A percentile compares a stretch with the other conserved stretches of the same genome.
These are phyloP conservation scores for Diarsia brunnea DNA, from an alignment of 2,888 invertebrate species.

Conservation along the genomic window DNA sequence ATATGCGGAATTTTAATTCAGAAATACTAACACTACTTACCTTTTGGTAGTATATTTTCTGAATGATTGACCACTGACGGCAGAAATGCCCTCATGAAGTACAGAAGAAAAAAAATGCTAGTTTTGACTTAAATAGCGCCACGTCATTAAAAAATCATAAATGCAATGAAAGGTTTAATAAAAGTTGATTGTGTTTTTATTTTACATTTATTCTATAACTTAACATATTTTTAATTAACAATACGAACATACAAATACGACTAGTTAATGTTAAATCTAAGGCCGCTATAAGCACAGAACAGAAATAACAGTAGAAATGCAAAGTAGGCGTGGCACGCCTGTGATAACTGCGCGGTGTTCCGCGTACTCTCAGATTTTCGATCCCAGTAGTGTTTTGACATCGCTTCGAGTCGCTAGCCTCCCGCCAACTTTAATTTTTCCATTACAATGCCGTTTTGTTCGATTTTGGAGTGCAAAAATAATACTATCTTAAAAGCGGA, in stretches of 20 bases:
- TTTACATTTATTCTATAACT: not conserved
- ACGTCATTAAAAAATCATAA: not conserved
- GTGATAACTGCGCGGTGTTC: no score
- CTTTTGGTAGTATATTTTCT: no score
- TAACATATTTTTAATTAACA: slow-evolving; percentile 5
- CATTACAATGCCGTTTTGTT: no score
- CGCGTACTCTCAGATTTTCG: no score
- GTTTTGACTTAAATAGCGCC: not conserved
- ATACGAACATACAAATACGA: slow-evolving; percentile 39
- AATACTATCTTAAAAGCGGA: no score
- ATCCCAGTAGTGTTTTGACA: no score
- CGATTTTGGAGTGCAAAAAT: no score
- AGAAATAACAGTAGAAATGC: not conserved
- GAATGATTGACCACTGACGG: not conserved
- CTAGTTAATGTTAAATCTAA: slow-evolving; percentile 35
- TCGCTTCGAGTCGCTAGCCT: no score
- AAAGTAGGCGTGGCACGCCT: no score
- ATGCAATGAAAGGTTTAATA: not conserved
- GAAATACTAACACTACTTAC: no score
- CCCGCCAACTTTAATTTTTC: no score
- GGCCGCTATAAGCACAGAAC: not conserved
- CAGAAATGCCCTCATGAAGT: not conserved
- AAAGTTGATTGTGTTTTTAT: not conserved
- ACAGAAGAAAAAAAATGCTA: not conserved
- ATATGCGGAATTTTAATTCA: no score